These are phyloP conservation scores for Ophonus ardosiacus DNA, from an alignment of 2,888 invertebrate species.

Conservation along the genomic window DNA sequence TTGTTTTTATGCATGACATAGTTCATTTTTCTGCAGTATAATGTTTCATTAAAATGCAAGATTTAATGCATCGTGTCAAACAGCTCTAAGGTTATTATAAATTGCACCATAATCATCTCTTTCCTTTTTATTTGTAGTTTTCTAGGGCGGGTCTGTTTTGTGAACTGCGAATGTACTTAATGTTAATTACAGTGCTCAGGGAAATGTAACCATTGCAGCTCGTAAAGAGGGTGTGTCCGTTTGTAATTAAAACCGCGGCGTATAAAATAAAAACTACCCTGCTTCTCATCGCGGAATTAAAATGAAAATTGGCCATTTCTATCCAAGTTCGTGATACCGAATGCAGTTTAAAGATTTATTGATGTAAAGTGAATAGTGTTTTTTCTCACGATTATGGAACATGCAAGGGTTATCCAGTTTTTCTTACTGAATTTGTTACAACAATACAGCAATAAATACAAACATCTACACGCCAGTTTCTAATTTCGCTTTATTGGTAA, in stretches of 20 bases:
- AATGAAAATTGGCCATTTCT: slow-evolving; percentile 38
- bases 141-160: slow-evolving; percentile 12
- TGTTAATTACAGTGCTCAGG: slow-evolving; percentile 27
- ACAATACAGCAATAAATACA: slow-evolving; percentile 19
- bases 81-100: not conserved
- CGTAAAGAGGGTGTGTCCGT: slow-evolving; percentile 22
- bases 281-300: slow-evolving; percentile 20
- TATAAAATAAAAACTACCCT: slow-evolving; percentile 2
- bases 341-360: slow-evolving; percentile 49
- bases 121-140: slow-evolving; percentile 24
- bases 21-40: not conserved
- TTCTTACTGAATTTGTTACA: slow-evolving; percentile 15
- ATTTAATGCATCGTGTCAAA: not conserved
- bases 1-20: too few species aligned
- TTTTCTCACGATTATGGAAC: slow-evolving; percentile 31
- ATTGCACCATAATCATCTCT: not conserved
- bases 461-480: slow-evolving; percentile 19
- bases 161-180: slow-evolving; percentile 35
- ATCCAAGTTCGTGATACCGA: slow-evolving; percentile 23
- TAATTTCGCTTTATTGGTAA: slow-evolving; percentile 8
- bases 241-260: slow-evolving; percentile 10
- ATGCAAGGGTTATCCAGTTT: slow-evolving; percentile 43
- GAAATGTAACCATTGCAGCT: slow-evolving; percentile 16
- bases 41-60: not conserved
- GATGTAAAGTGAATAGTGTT: slow-evolving; percentile 40